Evolutionary conservation across 2,888 invertebrate species (phyloP).

Genomic region (Odontothrips loti): DNA sequence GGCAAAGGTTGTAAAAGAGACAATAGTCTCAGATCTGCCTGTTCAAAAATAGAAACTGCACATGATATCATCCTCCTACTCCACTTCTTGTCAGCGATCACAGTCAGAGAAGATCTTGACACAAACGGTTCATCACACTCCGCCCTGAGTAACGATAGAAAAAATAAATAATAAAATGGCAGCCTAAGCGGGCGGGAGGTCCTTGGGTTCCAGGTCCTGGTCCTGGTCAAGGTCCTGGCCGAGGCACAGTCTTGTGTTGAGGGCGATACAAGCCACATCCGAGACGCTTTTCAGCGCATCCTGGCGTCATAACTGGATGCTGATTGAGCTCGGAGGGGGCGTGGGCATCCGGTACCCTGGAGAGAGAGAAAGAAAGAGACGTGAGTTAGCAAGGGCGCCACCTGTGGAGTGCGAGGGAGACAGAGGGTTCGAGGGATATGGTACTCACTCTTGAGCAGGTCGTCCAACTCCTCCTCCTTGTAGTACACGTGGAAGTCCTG

Average conservation of each 20-base stretch:
- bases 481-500: conserved; percentile 54
- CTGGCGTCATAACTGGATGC: background rate
- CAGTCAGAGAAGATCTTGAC: background rate
- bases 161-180: background rate
- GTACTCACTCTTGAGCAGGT: conserved; percentile 50
- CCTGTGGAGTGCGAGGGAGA: background rate
- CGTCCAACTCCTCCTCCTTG: conserved; percentile 53
- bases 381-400: background rate
- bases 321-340: background rate
- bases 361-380: background rate
- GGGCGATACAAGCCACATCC: background rate
- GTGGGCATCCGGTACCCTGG: background rate
- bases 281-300: background rate
- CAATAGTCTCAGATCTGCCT: no score
- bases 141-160: conserved; percentile 13
- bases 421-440: background rate
- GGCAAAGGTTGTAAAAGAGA: no score
- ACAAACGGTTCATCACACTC: background rate
- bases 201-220: no score
- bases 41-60: no score
- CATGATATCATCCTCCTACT: no score
- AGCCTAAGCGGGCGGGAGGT: background rate
- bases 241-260: background rate
- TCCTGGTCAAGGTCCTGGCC: background rate
- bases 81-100: background rate